Evolutionary conservation across 37 sponge, comb jelly and placozoan species (phyloP).

Genomic region (Geodia barretti): DNA sequence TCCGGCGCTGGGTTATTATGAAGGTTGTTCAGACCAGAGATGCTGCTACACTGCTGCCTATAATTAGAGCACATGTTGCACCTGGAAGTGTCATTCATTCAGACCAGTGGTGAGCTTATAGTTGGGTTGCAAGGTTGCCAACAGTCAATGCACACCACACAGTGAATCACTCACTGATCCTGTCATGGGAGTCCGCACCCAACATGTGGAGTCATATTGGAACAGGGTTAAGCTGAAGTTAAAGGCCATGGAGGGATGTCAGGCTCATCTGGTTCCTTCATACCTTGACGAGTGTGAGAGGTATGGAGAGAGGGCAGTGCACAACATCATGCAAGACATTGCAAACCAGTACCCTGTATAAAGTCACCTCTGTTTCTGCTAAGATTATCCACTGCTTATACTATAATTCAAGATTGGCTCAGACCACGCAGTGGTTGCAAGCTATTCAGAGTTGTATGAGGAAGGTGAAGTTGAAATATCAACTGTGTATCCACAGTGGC

Average conservation of each 20-base stretch:
- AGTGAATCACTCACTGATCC: conserved; percentile 24
- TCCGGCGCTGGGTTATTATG: conserved; percentile 67
- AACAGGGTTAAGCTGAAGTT: conserved; percentile 52
- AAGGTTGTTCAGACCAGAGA: conserved; percentile 34
- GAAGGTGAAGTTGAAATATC: no score
- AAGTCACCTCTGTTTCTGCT: no score
- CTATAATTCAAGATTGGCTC: no score
- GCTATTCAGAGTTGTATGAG: no score
- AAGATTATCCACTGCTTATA: no score
- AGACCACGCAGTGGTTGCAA: no score
- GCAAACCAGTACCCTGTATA: no score
- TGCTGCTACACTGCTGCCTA: conserved; percentile 67
- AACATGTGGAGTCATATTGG: conserved; percentile 70
- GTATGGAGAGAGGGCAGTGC: conserved; percentile 44
- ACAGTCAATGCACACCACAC: no score
- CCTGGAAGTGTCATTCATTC: conserved; percentile 61
- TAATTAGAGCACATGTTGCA: conserved; percentile 51
- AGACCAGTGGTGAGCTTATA: conserved; percentile 76
- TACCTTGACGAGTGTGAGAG: conserved; percentile 81
- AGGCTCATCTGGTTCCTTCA: conserved; percentile 20
- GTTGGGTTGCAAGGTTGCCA: no score
- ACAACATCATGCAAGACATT: no score
- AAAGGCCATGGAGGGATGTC: conserved; percentile 65
- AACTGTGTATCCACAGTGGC: no score
- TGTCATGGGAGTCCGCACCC: conserved; percentile 56